Evolutionary conservation across 2,113 vertebrate species (phyloP).

Genomic region (Catharus fuscescens): DNA sequence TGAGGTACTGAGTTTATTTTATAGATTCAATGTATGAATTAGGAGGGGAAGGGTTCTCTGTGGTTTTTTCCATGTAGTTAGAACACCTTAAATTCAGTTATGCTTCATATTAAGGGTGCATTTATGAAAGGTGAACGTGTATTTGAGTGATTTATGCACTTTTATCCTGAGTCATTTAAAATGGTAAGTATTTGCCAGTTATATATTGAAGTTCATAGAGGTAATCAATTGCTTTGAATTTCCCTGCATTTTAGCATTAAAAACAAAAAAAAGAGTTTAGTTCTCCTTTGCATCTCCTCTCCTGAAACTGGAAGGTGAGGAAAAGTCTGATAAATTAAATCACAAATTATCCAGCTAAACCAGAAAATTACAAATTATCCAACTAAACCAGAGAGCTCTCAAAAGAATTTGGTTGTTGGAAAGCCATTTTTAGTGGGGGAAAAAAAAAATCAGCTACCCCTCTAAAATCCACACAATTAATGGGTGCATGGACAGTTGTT

Average conservation of each 20-base stretch:
- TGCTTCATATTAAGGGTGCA: constrained; percentile 34
- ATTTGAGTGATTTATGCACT: constrained; percentile 35
- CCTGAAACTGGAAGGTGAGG: background rate
- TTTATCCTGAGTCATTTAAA: constrained; percentile 51
- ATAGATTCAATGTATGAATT: background rate
- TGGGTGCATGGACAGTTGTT: background rate
- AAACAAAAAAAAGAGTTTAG: background rate
- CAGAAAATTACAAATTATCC: background rate
- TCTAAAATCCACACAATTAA: background rate
- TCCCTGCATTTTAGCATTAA: background rate
- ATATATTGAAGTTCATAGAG: background rate
- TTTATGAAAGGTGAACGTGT: constrained; percentile 37
- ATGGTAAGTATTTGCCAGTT: constrained; percentile 53
- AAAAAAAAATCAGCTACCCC: background rate
- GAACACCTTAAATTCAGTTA: constrained; percentile 17
- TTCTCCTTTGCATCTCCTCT: background rate
- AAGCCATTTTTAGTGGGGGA: background rate
- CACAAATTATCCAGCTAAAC: background rate
- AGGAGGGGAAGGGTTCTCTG: constrained; percentile 24
- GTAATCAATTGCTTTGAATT: constrained; percentile 12
- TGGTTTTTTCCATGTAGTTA: constrained; percentile 22
- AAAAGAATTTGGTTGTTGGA: background rate
- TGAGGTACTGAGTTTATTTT: constrained; percentile 13
- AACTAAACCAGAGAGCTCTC: background rate
- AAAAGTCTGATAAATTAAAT: background rate